Conservation (phyloP, 2,888 invertebrate species). For the Idaea straminata region DNA sequence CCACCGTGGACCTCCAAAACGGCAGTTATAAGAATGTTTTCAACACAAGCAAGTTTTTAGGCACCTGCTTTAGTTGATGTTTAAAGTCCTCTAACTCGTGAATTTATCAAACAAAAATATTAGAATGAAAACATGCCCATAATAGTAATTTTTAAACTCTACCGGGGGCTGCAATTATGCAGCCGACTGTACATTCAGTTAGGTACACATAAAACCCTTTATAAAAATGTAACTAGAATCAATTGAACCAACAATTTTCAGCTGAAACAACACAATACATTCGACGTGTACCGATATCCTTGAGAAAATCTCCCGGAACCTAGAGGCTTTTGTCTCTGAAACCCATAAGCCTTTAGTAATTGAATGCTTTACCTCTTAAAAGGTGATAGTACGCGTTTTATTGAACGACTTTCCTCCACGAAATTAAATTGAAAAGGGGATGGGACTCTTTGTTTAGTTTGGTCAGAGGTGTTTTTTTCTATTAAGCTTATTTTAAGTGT, state of each 20-base stretch:
- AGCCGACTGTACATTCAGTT: no score
- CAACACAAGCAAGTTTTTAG: no score
- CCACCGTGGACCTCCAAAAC: no score
- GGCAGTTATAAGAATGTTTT: no score
- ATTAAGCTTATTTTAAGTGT: no score
- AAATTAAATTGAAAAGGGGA: not conserved
- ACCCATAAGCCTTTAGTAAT: conserved; percentile 1
- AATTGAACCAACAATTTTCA: not conserved
- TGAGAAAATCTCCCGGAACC: not conserved
- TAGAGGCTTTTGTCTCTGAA: not conserved
- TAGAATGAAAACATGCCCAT: no score
- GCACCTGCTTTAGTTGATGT: no score
- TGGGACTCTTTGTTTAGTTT: not conserved
- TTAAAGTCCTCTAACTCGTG: no score
- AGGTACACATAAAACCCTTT: no score
- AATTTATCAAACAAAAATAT: no score
- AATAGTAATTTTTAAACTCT: no score
- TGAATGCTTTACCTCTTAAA: conserved; percentile 9
- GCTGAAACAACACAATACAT: not conserved
- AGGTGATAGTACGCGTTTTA: conserved; percentile 9
- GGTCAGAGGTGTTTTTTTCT: not conserved
- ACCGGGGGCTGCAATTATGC: no score
- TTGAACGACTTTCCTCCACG: not conserved
- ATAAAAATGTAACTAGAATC: not conserved
- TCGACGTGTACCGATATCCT: not conserved